These are phyloP conservation scores for Luperina nickerlii DNA, from an alignment of 2,888 invertebrate species.

Conservation along the genomic window DNA sequence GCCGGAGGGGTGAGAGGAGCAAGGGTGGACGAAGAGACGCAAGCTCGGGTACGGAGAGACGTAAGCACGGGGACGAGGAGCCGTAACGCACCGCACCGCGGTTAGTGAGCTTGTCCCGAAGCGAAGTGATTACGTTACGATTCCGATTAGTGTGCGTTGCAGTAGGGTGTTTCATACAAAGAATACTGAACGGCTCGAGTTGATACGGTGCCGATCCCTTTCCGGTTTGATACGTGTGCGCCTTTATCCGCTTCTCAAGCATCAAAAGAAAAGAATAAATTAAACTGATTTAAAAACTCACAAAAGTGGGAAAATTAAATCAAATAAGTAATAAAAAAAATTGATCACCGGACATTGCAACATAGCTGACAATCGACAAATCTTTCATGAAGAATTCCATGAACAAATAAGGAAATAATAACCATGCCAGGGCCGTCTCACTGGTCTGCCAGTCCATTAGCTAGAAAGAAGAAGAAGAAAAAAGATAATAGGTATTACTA, in stretches of 20 bases:
- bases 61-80: too few species aligned
- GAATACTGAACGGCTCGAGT: too few species aligned
- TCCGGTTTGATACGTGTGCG: too few species aligned
- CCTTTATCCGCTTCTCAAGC: neutral
- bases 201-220: too few species aligned
- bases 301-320: conserved; percentile 7
- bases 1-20: too few species aligned
- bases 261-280: neutral
- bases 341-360: conserved; percentile 75
- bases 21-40: too few species aligned
- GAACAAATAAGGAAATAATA: conserved; percentile 76
- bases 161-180: too few species aligned
- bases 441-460: conserved; percentile 76
- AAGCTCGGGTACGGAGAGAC: too few species aligned
- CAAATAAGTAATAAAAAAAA: conserved; percentile 1
- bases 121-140: too few species aligned
- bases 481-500: neutral
- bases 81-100: too few species aligned
- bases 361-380: conserved; percentile 77
- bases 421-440: conserved; percentile 64
- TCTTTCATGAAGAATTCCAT: conserved; percentile 76
- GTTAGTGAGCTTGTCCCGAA: too few species aligned
- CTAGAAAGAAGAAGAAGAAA: conserved; percentile 64
- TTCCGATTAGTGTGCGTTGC: too few species aligned
- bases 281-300: neutral